phyloP scores from a whole-genome alignment of 2,888 invertebrate species.

The Hirtodrosophila confusa region DNA sequence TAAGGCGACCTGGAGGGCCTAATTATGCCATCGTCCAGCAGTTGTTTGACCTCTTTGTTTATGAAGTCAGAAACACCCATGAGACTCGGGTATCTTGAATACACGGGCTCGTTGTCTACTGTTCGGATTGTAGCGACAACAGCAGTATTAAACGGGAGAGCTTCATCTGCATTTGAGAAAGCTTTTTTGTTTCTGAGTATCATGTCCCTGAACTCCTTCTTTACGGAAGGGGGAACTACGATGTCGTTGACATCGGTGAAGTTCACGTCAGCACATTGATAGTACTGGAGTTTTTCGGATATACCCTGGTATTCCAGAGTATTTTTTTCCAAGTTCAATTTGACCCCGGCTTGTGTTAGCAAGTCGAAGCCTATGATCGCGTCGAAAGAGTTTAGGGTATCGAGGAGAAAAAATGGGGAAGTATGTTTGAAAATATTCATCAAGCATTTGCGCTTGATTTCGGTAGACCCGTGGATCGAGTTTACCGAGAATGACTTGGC shows the following conservation, averaged over 20 bases:
- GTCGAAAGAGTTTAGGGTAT: slow-evolving; percentile 11
- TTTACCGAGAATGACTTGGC: slow-evolving; percentile 14
- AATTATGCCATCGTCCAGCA: slow-evolving; percentile 17
- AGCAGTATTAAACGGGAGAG: slow-evolving; percentile 14
- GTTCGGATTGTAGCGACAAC: slow-evolving; percentile 26
- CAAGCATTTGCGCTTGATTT: slow-evolving; percentile 20
- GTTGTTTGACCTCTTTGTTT: slow-evolving; percentile 17
- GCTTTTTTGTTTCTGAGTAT: slow-evolving; percentile 11
- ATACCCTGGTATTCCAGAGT: slow-evolving; percentile 6
- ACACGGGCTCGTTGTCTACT: slow-evolving; percentile 14
- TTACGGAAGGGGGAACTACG: slow-evolving; percentile 8
- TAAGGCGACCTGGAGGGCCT: slow-evolving; percentile 9
- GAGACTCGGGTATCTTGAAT: slow-evolving; percentile 13
- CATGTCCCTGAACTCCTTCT: slow-evolving; percentile 11
- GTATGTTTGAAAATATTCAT: slow-evolving; percentile 10
- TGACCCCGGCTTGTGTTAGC: slow-evolving; percentile 10
- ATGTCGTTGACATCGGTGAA: slow-evolving; percentile 25
- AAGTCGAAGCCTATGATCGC: slow-evolving; percentile 19
- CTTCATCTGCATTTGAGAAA: slow-evolving; percentile 7
- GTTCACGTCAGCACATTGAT: slow-evolving; percentile 11
- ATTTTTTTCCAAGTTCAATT: background rate
- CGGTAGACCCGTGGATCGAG: slow-evolving; percentile 30
- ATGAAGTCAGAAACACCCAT: slow-evolving; percentile 23
- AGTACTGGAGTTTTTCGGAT: slow-evolving; percentile 10
- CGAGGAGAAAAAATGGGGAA: slow-evolving; percentile 7